These are phyloP conservation scores for Pundamilia nyererei DNA, from an alignment of 2,113 vertebrate genomes.

Conservation along the genomic window DNA sequence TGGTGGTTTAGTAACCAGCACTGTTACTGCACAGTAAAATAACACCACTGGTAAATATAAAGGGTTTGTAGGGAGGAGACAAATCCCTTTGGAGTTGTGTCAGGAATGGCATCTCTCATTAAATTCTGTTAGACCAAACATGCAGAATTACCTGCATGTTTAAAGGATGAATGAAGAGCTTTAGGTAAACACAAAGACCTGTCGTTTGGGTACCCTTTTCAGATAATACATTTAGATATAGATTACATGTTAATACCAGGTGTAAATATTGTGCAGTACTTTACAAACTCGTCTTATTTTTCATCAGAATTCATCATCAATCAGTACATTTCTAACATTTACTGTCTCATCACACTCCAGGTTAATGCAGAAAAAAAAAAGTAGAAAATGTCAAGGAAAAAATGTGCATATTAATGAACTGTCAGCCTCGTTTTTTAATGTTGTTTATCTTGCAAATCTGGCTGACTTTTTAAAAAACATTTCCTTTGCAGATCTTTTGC, in stretches of 20 bases:
- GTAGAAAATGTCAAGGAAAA: not conserved
- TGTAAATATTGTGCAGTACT: not conserved
- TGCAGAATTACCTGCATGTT: not conserved
- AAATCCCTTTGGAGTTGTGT: not conserved
- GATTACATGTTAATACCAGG: not conserved
- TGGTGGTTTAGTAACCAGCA: not conserved
- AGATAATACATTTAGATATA: not conserved
- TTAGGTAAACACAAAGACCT: not conserved
- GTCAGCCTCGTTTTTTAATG: not conserved
- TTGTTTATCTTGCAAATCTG: not conserved
- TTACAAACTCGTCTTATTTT: not conserved
- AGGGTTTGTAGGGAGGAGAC: not conserved
- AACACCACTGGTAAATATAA: not conserved
- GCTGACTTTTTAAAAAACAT: not conserved
- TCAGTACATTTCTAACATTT: not conserved
- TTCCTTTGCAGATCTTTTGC: constrained; percentile 63
- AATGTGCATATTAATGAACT: not conserved
- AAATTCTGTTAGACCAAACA: not conserved
- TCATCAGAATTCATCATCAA: not conserved
- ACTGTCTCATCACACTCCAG: not conserved
- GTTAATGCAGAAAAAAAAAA: not conserved
- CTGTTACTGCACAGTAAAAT: not conserved
- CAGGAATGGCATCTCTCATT: not conserved
- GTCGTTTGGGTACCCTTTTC: not conserved
- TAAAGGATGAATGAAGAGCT: not conserved